phyloP scores from a whole-genome alignment of 2,113 vertebrate species.

The Danio rerio region GRCz12tu NC_133176.1:57294001-57294500 shows the following conservation, averaged over 20 bases:
- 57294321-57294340: background rate
- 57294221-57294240: background rate
- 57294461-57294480: too few species aligned
- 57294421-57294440: too few species aligned
- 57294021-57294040: background rate
- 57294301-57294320: background rate
- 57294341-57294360: too few species aligned
- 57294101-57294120: constrained; percentile 3
- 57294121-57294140: background rate
- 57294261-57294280: background rate
- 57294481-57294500: too few species aligned
- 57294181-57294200: background rate
- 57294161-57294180: background rate
- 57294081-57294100: background rate
- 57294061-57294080: background rate
- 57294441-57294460: too few species aligned
- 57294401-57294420: too few species aligned
- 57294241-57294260: background rate
- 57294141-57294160: background rate
- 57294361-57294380: too few species aligned
- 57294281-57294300: background rate
- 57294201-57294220: background rate
- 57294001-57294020: background rate
- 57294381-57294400: too few species aligned
- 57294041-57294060: background rate